Percentiles rank a stretch among this genome's conserved stretches.
phyloP scores from a whole-genome alignment of 1,140 invertebrate genomes.

The Diorhabda carinulata region DNA sequence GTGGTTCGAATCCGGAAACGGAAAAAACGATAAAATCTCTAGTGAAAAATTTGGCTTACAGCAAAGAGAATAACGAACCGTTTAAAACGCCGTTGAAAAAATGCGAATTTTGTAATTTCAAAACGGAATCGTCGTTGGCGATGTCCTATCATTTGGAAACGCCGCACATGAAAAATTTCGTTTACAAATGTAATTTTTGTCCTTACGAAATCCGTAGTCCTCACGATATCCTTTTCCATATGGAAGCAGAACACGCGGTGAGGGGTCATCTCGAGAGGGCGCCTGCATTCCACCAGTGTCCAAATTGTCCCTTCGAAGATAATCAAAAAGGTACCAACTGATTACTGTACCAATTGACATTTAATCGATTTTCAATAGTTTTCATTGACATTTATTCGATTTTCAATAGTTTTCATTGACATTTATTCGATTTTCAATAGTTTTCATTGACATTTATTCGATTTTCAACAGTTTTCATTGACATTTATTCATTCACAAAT shows the following conservation, averaged over 20 bases:
- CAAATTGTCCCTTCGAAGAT: constrained; percentile 91
- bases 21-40: constrained; percentile 74
- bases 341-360: no score
- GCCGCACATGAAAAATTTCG: constrained; percentile 84
- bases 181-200: constrained; percentile 87
- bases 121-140: constrained; percentile 82
- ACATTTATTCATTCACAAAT: no score
- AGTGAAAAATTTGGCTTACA: constrained; percentile 79
- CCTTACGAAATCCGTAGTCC: constrained; percentile 75
- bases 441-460: no score
- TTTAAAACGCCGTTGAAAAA: constrained; percentile 71
- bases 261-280: constrained; percentile 75
- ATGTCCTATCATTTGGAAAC: constrained; percentile 88
- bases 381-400: no score
- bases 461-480: no score
- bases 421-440: no score
- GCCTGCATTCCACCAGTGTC: constrained; percentile 85
- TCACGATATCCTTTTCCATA: constrained; percentile 86
- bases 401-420: no score
- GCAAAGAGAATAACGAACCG: constrained; percentile 84
- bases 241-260: constrained; percentile 84
- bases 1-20: constrained; percentile 63
- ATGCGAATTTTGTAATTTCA: constrained; percentile 89
- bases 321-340: constrained; percentile 67
- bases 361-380: no score